phyloP scores from a whole-genome alignment of 2,113 vertebrate genomes.

The Indicator maculatus region DNA sequence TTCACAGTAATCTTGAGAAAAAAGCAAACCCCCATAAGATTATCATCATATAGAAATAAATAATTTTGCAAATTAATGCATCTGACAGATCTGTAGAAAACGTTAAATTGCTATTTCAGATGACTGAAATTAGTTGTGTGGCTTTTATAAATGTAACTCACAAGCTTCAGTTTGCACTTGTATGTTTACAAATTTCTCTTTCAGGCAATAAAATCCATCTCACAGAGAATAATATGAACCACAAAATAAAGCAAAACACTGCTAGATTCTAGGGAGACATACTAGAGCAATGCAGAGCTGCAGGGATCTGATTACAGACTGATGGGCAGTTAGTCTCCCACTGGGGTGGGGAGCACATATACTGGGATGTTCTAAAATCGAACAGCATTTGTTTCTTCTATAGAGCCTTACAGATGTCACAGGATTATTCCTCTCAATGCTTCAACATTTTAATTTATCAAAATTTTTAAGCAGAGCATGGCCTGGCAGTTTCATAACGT shows the following conservation, averaged over 20 bases:
- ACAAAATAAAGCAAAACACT: background rate
- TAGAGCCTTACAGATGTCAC: background rate
- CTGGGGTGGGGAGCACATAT: background rate
- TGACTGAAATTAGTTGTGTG: background rate
- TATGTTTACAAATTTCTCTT: conserved; percentile 14
- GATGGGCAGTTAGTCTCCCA: background rate
- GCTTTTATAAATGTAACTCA: background rate
- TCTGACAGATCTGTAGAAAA: background rate
- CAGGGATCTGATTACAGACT: background rate
- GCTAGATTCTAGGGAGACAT: background rate
- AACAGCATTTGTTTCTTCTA: background rate
- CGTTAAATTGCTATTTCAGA: background rate
- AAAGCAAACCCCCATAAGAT: background rate
- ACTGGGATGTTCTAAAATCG: background rate
- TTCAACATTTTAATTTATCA: background rate
- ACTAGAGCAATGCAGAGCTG: background rate
- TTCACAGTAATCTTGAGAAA: background rate
- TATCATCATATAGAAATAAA: background rate
- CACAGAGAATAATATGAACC: background rate
- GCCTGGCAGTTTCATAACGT: background rate
- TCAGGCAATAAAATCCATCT: background rate
- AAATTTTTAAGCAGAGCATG: background rate
- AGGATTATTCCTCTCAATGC: background rate
- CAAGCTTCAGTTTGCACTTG: background rate
- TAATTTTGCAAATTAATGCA: background rate